phyloP scores from a whole-genome alignment of 2,113 vertebrate genomes.

The Terrapene triunguis region DNA sequence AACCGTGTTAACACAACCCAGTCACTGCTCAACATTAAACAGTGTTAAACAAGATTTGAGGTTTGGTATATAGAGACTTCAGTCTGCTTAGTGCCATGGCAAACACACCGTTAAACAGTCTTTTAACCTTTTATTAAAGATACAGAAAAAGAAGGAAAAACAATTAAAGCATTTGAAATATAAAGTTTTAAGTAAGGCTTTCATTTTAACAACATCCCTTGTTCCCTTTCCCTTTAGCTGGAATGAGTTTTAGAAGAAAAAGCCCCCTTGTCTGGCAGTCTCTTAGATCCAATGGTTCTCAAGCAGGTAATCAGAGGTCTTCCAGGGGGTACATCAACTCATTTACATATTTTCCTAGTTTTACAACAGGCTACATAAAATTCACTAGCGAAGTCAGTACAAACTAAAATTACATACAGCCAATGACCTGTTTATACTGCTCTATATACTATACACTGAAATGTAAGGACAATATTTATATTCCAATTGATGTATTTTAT shows the following conservation, averaged over 20 bases:
- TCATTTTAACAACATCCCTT: neutral
- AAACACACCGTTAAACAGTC: neutral
- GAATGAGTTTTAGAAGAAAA: neutral
- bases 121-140: neutral
- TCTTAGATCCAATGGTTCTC: neutral
- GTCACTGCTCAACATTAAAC: neutral
- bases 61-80: neutral
- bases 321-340: no score
- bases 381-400: no score
- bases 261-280: neutral
- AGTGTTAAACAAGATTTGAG: no score
- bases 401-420: no score
- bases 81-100: neutral
- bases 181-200: neutral
- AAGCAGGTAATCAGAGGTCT: no score
- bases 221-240: neutral
- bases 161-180: neutral
- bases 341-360: no score
- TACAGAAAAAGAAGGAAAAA: neutral
- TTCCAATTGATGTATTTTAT: no score
- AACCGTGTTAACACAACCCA: neutral
- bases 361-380: no score
- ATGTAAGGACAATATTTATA: no score
- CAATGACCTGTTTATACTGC: no score
- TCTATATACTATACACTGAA: no score